Base-by-base conservation (phyloP, 2,113 vertebrate species). In the Hemiprocne comata region DNA sequence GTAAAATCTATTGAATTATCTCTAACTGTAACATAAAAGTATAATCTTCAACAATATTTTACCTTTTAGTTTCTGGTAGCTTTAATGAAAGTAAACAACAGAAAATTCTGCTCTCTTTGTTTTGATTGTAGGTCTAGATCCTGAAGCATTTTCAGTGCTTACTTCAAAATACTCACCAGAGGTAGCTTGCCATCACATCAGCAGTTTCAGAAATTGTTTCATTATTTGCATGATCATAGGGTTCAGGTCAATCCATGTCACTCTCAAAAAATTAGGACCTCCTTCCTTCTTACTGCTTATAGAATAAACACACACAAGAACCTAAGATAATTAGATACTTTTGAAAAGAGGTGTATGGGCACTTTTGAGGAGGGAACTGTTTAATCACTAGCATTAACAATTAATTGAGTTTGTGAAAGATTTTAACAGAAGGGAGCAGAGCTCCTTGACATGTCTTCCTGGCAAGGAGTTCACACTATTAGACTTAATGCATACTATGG, bases 211-310 rank as follows among this genome's bases (percentile, higher is more conserved):
- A 77, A 86, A 57, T n/a, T 50, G 2, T 31, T 53, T 70, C 29
- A 9, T 80, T 79, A 25, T 8, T 16, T 54, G 4, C 4, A 18
- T 9, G 10, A 9, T 44, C 0, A 0, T 26, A 36, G 4, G 36
- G 18, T 8, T 50, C 28, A 65, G 13, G 4, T 67, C 53, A 48
- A 9, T n/a, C 13, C 38, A 29, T 17, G 18, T 0, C 1, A 4
- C 9, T 6, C 19, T 34, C 14, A 3, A 2, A 44, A 51, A 54
- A 40, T 19, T 19, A 8, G 2, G 5, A 36, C 1, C 4, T 31
- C 8, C 9, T 77, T 74, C 11, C 17, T 88, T 57, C 24, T 14
- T 10, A 7, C 2, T 62, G 3, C 31, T 73, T 50, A 15, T 15
- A 9, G 10, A 57, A 73, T 21, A 85, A 89, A 6, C 3, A 53